phyloP scores from a whole-genome alignment of 2,888 invertebrate species.

The Cabera pusaria region DNA sequence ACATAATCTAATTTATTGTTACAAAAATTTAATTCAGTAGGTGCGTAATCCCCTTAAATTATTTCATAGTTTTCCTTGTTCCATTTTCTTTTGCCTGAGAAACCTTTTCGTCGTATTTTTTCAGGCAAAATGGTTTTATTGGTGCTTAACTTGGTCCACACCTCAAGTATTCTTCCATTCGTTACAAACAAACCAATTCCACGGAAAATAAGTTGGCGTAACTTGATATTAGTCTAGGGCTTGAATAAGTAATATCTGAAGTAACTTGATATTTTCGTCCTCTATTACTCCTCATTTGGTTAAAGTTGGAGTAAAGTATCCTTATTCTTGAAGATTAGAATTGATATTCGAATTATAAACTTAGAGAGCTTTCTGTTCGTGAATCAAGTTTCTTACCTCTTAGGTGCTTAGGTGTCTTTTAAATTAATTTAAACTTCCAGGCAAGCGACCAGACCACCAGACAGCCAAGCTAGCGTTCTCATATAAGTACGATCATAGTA shows the following conservation, averaged over 20 bases:
- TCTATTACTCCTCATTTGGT: conserved; percentile 1
- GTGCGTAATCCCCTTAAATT: conserved; percentile 10
- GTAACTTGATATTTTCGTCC: conserved; percentile 7
- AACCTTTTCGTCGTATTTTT: conserved; percentile 16
- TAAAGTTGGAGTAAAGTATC: too few species aligned
- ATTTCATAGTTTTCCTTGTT: conserved; percentile 2
- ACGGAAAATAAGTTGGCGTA: conserved; percentile 2
- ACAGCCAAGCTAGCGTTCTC: too few species aligned
- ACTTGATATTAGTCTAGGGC: conserved; percentile 6
- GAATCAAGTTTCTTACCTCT: too few species aligned
- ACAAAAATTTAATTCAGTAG: conserved; percentile 7
- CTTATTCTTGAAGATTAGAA: too few species aligned
- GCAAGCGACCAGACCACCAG: too few species aligned
- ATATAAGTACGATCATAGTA: too few species aligned
- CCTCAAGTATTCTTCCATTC: conserved; percentile 12
- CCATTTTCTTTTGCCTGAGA: conserved; percentile 9
- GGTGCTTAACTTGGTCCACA: conserved; percentile 16
- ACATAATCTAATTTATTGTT: conserved; percentile 3
- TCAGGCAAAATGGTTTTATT: conserved; percentile 12
- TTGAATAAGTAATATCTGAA: conserved; percentile 5
- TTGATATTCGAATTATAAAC: too few species aligned
- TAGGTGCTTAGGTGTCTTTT: background rate
- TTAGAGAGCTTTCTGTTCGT: too few species aligned
- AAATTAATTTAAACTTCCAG: background rate
- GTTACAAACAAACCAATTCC: conserved; percentile 21